phyloP scores from a whole-genome alignment of 2,113 vertebrate genomes.

The Lepus timidus region DNA sequence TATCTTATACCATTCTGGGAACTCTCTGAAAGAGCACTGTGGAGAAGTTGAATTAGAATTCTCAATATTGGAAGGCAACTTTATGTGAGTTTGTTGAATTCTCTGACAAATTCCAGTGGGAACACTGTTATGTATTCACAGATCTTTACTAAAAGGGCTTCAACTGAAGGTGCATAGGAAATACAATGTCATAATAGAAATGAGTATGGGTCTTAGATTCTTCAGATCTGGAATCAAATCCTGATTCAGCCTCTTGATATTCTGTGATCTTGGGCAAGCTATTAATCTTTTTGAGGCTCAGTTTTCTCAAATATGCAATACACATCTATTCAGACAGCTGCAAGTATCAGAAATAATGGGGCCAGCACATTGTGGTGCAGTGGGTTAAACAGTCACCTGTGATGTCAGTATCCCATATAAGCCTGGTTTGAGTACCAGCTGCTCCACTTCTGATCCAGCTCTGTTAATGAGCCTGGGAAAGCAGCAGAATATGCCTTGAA shows the following conservation, averaged over 20 bases:
- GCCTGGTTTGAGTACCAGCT: too few species aligned
- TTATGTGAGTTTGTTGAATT: not conserved
- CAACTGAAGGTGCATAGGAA: not conserved
- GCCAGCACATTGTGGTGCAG: too few species aligned
- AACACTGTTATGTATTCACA: not conserved
- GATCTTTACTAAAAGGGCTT: not conserved
- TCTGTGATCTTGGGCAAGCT: constrained; percentile 1
- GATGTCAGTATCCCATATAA: too few species aligned
- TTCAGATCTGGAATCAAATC: not conserved
- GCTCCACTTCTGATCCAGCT: too few species aligned
- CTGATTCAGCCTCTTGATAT: not conserved
- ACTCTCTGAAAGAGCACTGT: not conserved
- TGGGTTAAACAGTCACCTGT: too few species aligned
- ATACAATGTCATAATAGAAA: not conserved
- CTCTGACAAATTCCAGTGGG: not conserved
- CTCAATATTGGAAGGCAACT: not conserved
- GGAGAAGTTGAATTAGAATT: not conserved
- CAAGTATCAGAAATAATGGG: not conserved
- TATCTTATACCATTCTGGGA: not conserved
- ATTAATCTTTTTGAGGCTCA: not conserved
- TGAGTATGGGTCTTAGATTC: not conserved
- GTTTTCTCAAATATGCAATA: constrained; percentile 16
- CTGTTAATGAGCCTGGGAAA: too few species aligned
- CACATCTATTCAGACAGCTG: not conserved
- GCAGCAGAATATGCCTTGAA: too few species aligned